phyloP scores from a whole-genome alignment of 2,113 vertebrate species.

The Dicerorhinus sumatrensis region DNA sequence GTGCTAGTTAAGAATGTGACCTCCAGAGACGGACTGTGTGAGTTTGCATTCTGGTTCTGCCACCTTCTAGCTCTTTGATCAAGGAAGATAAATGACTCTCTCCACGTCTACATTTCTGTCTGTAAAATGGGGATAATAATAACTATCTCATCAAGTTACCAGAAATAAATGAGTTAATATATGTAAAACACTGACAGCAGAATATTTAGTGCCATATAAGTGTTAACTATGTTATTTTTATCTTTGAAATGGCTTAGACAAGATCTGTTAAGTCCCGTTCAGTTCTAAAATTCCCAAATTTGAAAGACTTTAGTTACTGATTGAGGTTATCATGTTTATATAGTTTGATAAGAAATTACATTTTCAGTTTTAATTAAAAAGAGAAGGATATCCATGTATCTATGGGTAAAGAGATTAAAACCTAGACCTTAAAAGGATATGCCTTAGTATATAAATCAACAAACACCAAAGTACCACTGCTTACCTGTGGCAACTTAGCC shows the following conservation, averaged over 20 bases:
- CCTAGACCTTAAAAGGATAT: neutral
- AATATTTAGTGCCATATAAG: neutral
- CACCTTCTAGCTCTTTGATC: neutral
- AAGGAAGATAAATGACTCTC: neutral
- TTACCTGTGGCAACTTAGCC: neutral
- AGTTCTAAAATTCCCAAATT: neutral
- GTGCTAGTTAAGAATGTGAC: neutral
- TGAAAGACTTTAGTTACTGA: neutral
- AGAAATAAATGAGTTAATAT: neutral
- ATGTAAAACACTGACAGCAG: neutral
- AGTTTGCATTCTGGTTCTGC: neutral
- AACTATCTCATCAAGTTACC: neutral
- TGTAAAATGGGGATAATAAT: neutral
- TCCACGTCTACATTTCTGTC: neutral
- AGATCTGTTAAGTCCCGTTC: neutral
- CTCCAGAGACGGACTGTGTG: neutral
- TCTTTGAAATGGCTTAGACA: neutral
- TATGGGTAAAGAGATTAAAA: neutral
- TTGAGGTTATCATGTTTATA: neutral
- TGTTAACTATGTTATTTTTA: neutral
- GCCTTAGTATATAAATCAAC: neutral
- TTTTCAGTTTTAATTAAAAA: neutral
- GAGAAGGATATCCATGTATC: neutral
- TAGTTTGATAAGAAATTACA: neutral
- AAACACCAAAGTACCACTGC: neutral